Evolutionary conservation across 2,113 vertebrate species (phyloP).

Genomic region (Butorides virescens): DNA sequence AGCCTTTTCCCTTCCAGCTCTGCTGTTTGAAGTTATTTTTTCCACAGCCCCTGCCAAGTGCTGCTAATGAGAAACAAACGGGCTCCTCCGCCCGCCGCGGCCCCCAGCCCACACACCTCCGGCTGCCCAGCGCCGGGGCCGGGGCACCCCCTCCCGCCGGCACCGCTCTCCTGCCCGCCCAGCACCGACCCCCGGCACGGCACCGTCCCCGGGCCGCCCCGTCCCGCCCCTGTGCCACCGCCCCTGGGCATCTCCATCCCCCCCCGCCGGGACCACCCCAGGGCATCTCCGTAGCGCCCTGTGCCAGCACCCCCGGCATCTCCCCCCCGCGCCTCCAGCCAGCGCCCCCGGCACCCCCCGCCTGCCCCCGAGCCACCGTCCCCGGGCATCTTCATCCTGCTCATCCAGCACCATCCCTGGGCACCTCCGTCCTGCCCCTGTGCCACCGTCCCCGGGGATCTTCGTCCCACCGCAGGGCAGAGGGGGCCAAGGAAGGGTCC

Average conservation of each 20-base stretch:
- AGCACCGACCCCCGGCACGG: neutral
- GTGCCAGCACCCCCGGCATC: neutral
- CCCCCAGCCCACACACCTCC: neutral
- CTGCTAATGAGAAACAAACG: constrained; percentile 71
- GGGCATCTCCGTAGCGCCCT: too few relatives aligned
- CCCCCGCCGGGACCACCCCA: too few relatives aligned
- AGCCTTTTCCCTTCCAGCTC: constrained; percentile 31
- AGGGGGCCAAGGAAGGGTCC: neutral
- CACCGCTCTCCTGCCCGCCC: neutral
- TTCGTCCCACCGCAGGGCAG: neutral
- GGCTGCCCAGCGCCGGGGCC: neutral
- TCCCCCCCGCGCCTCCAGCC: neutral
- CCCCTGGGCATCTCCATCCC: too few relatives aligned
- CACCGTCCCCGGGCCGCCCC: neutral
- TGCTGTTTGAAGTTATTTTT: constrained; percentile 66
- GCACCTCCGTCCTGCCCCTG: too few relatives aligned
- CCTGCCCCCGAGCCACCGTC: neutral
- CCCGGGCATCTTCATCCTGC: too few relatives aligned
- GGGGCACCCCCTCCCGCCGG: neutral
- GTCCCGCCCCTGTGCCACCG: too few relatives aligned
- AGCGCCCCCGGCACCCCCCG: too few relatives aligned
- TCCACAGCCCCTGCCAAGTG: constrained; percentile 74
- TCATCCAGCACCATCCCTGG: too few relatives aligned
- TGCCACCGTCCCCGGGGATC: neutral
- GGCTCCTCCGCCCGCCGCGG: neutral